phyloP scores from a whole-genome alignment of 2,888 invertebrate species.

The Neoitamus cyanurus region DNA sequence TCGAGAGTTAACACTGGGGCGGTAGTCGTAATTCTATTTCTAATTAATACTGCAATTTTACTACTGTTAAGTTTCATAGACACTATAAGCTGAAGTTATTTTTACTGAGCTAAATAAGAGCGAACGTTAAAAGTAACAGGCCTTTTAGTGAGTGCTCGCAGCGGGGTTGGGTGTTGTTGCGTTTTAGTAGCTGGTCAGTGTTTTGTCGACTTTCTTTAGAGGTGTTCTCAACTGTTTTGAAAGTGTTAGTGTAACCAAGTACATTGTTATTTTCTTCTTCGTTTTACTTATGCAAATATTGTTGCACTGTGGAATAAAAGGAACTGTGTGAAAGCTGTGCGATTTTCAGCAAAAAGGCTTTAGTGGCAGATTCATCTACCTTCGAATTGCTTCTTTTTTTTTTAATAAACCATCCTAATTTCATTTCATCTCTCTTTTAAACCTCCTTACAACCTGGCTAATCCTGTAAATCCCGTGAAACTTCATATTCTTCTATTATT shows the following conservation, averaged over 20 bases:
- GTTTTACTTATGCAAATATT: not conserved
- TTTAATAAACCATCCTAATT: too few relatives aligned
- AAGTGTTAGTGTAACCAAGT: not conserved
- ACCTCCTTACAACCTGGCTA: too few relatives aligned
- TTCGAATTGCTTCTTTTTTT: too few relatives aligned
- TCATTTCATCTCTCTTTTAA: too few relatives aligned
- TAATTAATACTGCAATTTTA: conserved; percentile 33
- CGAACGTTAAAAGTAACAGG: conserved; percentile 27
- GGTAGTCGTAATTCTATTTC: conserved; percentile 24
- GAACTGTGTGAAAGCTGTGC: not conserved
- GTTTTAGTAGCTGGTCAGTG: not conserved
- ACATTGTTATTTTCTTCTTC: not conserved
- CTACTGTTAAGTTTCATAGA: conserved; percentile 40
- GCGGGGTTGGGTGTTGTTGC: not conserved
- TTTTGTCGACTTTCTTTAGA: not conserved
- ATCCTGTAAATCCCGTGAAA: too few relatives aligned
- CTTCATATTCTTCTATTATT: too few relatives aligned
- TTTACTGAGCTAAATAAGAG: conserved; percentile 39
- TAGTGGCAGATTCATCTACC: too few relatives aligned
- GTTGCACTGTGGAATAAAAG: not conserved
- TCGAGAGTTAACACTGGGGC: conserved; percentile 42
- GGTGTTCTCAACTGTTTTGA: not conserved
- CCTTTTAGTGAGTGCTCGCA: conserved; percentile 20
- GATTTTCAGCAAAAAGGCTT: too few relatives aligned
- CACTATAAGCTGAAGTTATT: conserved; percentile 34